Evolutionary conservation across 92 coral and sea anemone genomes (phyloP), one percentile per base, ranked within the genome.

Genomic region (Umimayanthus chanpuru): DNA sequence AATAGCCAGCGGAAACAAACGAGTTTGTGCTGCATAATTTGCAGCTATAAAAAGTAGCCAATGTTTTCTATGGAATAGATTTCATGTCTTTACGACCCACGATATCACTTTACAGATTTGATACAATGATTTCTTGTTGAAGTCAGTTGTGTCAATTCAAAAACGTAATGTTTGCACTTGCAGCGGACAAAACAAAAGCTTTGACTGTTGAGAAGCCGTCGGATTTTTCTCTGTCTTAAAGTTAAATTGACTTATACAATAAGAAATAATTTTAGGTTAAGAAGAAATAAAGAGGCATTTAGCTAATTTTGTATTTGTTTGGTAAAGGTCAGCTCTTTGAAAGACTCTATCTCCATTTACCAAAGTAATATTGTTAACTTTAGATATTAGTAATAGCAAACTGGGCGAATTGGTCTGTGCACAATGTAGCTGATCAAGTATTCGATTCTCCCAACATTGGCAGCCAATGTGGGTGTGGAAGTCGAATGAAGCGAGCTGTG

Each of bases 401-500:
- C 84, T 53, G 47, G 14, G 41, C 71, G 30, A 80, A 56, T 16
- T 47, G 30, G 14, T 72, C 68, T 56, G 70, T 30, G 70, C 72
- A 72, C 84, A 61, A 81, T 30, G 94, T 66, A 65, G 87, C 88
- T 92, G 99, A 95, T 97, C 94, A 90, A 85, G 43, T 20, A 84
- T 68, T 80, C 82, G 86, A 90, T 97, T 97, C 99, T 97, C 99
- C 98, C 84, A 84, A 97, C 89, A 76, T 86, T 61, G 41, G 85
- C 88, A 88, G 89, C 85, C 89, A 91, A 72, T 80, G 98, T 92
- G 96, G 96, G 98, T 95, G 98, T 95, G 98, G 98, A 95, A 93
- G 91, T 36, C 68, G 68, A 75, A 28, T 70, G 66, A 70, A 83
- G 87, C 87, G 87, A 83, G 87, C 79, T 83, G 61, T 83, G 77